Evolutionary conservation across 2,888 invertebrate genomes (phyloP).

Genomic region (Chironomus tentans): DNA sequence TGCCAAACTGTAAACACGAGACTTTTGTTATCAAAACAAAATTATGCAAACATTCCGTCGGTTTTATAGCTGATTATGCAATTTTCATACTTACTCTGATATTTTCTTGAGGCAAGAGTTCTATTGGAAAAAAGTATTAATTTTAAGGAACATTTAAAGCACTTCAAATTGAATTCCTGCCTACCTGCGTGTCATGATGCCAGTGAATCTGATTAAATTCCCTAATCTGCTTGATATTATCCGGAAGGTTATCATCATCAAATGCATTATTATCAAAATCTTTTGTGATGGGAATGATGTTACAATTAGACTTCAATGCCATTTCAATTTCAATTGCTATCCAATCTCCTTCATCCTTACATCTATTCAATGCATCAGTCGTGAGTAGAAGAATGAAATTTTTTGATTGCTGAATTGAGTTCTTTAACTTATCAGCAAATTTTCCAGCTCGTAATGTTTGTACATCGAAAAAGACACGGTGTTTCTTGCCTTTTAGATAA

Average conservation of each 20-base stretch:
- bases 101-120: not conserved
- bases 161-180: not conserved
- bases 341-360: not conserved
- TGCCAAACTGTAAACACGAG: too few species aligned
- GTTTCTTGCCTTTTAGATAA: not conserved
- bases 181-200: not conserved
- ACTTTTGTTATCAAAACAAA: too few species aligned
- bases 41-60: too few species aligned
- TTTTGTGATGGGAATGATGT: not conserved
- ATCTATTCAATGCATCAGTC: not conserved
- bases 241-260: not conserved
- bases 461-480: not conserved
- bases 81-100: not conserved
- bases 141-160: not conserved
- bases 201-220: not conserved
- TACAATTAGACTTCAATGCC: not conserved
- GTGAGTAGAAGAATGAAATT: not conserved
- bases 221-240: not conserved
- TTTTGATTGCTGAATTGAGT: not conserved
- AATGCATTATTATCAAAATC: not conserved
- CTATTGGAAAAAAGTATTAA: not conserved
- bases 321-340: not conserved
- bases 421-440: not conserved
- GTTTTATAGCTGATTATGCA: not conserved
- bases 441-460: not conserved